These are phyloP conservation scores for Leptinotarsa undecemlineata DNA, from an alignment of 1,140 invertebrate genomes.

Conservation along the genomic window DNA sequence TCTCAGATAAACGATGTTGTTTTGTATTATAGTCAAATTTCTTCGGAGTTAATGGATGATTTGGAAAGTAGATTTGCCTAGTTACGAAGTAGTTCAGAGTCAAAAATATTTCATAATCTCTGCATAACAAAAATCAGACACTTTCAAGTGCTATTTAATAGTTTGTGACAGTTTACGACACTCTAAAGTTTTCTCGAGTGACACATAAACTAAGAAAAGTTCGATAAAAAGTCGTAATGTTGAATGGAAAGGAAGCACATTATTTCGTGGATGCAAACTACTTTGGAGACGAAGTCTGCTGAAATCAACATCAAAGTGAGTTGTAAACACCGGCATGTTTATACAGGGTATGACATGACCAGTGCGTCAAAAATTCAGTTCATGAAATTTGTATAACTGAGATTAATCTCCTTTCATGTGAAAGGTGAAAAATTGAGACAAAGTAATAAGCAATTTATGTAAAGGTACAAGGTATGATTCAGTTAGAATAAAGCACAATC, in stretches of 20 bases:
- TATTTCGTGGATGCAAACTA: background rate
- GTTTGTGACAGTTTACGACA: slow-evolving; percentile 15
- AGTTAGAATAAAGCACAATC: too few relatives aligned
- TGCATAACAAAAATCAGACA: background rate
- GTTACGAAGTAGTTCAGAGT: background rate
- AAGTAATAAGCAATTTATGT: too few relatives aligned
- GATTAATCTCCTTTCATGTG: background rate
- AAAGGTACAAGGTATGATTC: too few relatives aligned
- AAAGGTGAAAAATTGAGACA: too few relatives aligned
- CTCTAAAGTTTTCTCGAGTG: slow-evolving; percentile 16
- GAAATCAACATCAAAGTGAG: slow-evolving; percentile 19
- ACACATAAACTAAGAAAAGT: slow-evolving; percentile 22
- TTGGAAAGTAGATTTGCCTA: too few relatives aligned
- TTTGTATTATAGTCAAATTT: too few relatives aligned
- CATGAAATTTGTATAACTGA: too few relatives aligned
- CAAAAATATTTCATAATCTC: slow-evolving; percentile 15
- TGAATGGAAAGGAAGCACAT: slow-evolving; percentile 17
- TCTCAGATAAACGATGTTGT: too few relatives aligned
- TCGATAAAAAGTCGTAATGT: slow-evolving; percentile 15
- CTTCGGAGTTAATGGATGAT: too few relatives aligned
- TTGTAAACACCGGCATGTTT: background rate
- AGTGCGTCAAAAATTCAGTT: background rate
- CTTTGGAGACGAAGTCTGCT: background rate
- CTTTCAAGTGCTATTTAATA: slow-evolving; percentile 21
- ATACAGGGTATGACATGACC: background rate